Percentiles rank a stretch among this genome's conserved stretches.
Conservation (phyloP, 2,113 vertebrate species). For the Chionis minor region DNA sequence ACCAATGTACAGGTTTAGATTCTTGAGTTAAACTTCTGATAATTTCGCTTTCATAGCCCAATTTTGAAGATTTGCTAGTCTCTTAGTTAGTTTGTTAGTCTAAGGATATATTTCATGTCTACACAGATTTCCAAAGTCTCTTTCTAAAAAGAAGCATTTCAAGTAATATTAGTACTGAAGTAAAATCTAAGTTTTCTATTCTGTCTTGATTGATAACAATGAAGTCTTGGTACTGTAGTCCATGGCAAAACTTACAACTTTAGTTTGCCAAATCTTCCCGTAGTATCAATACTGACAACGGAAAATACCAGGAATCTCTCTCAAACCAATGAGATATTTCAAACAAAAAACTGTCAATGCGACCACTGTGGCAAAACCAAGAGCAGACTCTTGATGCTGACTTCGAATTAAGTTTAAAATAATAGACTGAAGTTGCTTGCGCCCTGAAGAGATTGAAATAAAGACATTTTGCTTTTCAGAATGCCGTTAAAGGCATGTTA, state of each 20-base stretch:
- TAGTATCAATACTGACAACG: neutral
- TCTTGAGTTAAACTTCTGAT: neutral
- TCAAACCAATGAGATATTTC: neutral
- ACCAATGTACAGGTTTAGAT: neutral
- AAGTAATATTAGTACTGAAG: constrained; percentile 16
- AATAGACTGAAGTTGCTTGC: neutral
- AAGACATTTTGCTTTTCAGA: neutral
- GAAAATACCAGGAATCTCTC: neutral
- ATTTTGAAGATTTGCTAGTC: neutral
- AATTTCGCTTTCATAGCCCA: neutral
- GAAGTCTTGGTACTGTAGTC: neutral
- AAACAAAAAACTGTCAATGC: neutral
- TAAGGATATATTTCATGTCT: neutral
- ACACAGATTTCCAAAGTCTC: neutral
- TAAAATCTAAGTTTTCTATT: neutral
- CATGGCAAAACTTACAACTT: neutral
- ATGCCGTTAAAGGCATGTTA: neutral
- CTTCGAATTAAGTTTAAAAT: neutral
- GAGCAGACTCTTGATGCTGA: neutral
- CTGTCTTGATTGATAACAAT: neutral
- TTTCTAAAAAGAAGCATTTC: constrained; percentile 9
- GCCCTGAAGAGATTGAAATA: neutral
- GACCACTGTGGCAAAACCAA: neutral
- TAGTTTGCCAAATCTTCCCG: neutral
- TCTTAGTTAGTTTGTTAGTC: neutral